phyloP scores from a whole-genome alignment of 2,888 invertebrate species.

The Ypsolopha sequella region DNA sequence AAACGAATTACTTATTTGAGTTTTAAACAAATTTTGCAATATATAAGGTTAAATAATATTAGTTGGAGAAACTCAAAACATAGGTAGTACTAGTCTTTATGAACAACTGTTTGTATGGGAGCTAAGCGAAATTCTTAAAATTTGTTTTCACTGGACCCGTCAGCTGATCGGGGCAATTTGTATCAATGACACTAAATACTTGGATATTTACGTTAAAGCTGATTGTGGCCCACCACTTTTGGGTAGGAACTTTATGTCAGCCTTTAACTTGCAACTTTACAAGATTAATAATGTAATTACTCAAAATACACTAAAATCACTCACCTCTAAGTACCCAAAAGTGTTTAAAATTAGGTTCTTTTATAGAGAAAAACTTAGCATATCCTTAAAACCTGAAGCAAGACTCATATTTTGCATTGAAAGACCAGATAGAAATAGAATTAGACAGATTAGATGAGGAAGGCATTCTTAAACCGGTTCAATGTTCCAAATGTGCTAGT shows the following conservation, averaged over 20 bases:
- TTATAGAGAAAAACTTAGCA: neutral
- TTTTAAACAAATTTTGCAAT: too few relatives aligned
- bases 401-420: neutral
- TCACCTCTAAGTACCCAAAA: neutral
- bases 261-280: neutral
- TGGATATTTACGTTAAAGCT: too few relatives aligned
- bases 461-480: neutral
- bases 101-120: too few relatives aligned
- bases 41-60: too few relatives aligned
- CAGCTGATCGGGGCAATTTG: too few relatives aligned
- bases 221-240: neutral
- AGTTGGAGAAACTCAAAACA: too few relatives aligned
- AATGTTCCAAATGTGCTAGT: neutral
- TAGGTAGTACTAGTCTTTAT: too few relatives aligned
- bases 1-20: too few relatives aligned
- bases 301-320: neutral
- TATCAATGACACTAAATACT: too few relatives aligned
- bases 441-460: neutral
- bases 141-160: too few relatives aligned
- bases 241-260: neutral
- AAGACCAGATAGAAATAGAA: neutral
- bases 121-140: too few relatives aligned
- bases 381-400: neutral
- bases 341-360: conserved; percentile 7
- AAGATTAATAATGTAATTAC: neutral